These are phyloP conservation scores for Julus scandinavius DNA, from an alignment of 2,888 invertebrate species.

Conservation along the genomic window DNA sequence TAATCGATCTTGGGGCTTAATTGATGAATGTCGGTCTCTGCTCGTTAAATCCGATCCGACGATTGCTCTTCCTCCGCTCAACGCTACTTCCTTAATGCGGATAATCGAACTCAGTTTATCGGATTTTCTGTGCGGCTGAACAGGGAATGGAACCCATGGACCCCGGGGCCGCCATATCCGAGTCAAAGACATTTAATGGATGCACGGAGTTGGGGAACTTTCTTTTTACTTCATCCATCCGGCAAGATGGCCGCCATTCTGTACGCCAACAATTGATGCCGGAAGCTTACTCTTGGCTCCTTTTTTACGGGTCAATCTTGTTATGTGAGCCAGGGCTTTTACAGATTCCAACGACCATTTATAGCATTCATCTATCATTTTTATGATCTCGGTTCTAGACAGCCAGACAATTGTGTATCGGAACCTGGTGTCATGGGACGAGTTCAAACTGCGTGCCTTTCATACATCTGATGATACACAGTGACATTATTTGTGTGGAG, in stretches of 20 bases:
- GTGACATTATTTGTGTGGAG: too few relatives aligned
- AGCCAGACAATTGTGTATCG: not conserved
- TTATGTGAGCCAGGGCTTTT: not conserved
- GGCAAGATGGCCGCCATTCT: not conserved
- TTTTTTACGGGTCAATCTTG: not conserved
- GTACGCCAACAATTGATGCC: too few relatives aligned
- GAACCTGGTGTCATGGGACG: too few relatives aligned
- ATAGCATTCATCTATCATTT: not conserved
- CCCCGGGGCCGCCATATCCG: not conserved
- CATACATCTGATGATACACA: too few relatives aligned
- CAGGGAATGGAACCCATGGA: not conserved
- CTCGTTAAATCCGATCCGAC: not conserved
- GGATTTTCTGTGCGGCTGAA: not conserved
- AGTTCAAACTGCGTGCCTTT: too few relatives aligned
- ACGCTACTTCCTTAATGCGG: not conserved
- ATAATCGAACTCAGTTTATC: slow-evolving; percentile 10
- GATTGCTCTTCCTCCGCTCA: not conserved
- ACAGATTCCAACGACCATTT: not conserved
- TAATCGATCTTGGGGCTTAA: not conserved
- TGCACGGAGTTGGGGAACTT: not conserved
- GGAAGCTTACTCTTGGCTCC: too few relatives aligned
- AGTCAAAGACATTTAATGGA: not conserved
- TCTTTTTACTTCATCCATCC: not conserved
- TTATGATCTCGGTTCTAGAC: not conserved
- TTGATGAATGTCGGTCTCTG: not conserved